phyloP scores from a whole-genome alignment of 2,888 invertebrate genomes.

The Ophonus ardosiacus region DNA sequence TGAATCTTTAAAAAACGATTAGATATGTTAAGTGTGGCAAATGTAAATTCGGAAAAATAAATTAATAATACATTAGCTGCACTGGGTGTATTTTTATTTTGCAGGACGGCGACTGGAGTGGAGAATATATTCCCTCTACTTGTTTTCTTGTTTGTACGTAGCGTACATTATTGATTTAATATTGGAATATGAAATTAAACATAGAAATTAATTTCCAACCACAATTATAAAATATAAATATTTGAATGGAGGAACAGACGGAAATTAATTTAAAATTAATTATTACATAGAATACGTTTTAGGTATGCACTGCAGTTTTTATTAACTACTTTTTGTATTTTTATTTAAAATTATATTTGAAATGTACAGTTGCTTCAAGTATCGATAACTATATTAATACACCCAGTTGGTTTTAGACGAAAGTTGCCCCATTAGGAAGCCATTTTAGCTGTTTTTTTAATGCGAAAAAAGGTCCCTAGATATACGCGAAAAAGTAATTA shows the following conservation, averaged over 20 bases:
- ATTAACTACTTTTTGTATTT: background rate
- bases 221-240: background rate
- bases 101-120: background rate
- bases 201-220: background rate
- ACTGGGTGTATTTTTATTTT: background rate
- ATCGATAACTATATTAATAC: no score
- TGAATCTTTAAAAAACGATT: conserved; percentile 39
- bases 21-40: conserved; percentile 26
- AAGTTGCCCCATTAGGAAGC: no score
- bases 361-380: no score
- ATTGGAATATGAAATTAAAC: background rate
- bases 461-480: no score
- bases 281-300: background rate
- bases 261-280: background rate
- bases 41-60: conserved; percentile 41
- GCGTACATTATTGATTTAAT: background rate
- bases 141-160: background rate
- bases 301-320: background rate
- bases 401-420: no score
- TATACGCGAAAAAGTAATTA: no score
- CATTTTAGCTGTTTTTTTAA: no score
- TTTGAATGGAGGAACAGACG: background rate
- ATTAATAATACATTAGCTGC: conserved; percentile 34
- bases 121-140: background rate
- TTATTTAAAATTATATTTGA: no score